Evolutionary conservation across 1,140 invertebrate species (phyloP), one percentile per base, ranked within the genome.

Genomic region (Odontomachus brunneus): DNA sequence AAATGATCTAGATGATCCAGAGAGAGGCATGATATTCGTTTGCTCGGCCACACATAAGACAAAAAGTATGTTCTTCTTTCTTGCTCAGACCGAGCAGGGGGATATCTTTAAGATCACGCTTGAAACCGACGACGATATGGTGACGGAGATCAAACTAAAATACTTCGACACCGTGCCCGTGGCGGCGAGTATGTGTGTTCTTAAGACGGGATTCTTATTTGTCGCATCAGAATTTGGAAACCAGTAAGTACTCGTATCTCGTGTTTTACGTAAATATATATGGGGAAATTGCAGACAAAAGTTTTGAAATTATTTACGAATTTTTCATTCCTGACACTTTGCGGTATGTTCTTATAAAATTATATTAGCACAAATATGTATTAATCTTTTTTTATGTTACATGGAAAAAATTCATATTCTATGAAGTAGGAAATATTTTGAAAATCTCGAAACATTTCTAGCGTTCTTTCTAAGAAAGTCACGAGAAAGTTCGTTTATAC

Each of bases 91-190:
- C 12, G 99, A 99, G 93, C 97, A 99, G 92, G 98, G 98, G 1
- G 98, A 99, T 93, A 98, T 99, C 67, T 99, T 99, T 90, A 99
- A 99, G 94, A 98, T 99, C n/a, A 99, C 99, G 0, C 94, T 99
- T n/a, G 99, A 99, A 94, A 98, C 97, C 24, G 97, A 98, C 88
- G 98, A 99, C 88, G 99, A 99, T 91, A 98, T 99, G 95, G 99
- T 99, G 0, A 99, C 98, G 0, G 99, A 99, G 95, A 99, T 99
- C 76, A 99, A 99, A 91, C 93, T 99, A 1, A 99, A 99, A 93
- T 99, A 99, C 94, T 99, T 99, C 94, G 99, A 99, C 91, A 99
- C 99, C 22, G 98, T 99, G 3, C 98, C 99, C 19, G 98, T 99
- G 4, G 98, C 99, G 0, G 96, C 97, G 2, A 96, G 98, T 1